Conservation (phyloP, 2,113 vertebrate species). For the Limnothrissa miodon region DNA sequence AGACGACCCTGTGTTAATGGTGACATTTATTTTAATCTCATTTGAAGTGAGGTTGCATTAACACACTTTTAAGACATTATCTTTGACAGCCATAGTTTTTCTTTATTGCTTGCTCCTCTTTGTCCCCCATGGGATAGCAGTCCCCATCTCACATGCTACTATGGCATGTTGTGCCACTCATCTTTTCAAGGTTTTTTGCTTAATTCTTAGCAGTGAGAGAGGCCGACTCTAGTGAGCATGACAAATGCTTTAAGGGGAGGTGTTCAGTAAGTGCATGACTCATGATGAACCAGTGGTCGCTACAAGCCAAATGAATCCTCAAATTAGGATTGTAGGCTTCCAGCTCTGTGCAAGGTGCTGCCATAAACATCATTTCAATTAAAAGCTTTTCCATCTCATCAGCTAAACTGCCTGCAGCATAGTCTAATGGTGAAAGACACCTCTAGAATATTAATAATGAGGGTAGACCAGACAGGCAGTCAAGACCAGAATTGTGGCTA, state of each 20-base stretch:
- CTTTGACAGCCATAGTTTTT: too few species aligned
- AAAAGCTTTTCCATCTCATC: not conserved
- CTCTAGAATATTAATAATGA: not conserved
- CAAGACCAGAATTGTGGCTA: not conserved
- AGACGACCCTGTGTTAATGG: too few species aligned
- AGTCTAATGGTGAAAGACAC: not conserved
- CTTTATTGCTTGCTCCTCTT: too few species aligned
- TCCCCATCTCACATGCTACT: too few species aligned
- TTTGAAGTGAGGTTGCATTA: too few species aligned
- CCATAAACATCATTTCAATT: not conserved
- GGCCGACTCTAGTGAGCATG: not conserved
- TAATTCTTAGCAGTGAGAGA: too few species aligned
- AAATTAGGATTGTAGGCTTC: not conserved
- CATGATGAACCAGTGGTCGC: not conserved
- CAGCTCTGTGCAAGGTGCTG: not conserved
- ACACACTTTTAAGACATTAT: too few species aligned
- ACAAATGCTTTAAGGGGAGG: not conserved
- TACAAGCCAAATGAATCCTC: not conserved
- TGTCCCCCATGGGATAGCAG: too few species aligned
- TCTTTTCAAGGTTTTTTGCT: too few species aligned
- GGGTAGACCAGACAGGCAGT: not conserved
- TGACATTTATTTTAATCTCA: too few species aligned
- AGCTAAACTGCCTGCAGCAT: not conserved
- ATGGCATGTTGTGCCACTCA: too few species aligned
- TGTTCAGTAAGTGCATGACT: not conserved